Conservation (phyloP, 2,888 invertebrate species). For the Pollenia labialis region DNA sequence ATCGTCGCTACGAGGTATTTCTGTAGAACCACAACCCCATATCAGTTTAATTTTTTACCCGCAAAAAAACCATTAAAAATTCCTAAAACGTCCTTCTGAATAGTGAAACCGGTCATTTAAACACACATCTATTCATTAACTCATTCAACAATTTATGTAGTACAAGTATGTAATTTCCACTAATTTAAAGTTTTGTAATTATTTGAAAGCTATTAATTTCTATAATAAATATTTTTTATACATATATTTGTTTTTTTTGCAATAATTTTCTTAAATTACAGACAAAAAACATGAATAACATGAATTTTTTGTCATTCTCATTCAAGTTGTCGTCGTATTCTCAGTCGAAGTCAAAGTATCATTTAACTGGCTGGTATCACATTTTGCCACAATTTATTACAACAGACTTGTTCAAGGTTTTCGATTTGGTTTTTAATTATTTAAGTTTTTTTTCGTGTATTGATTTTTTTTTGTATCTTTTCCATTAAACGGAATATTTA, state of each 20-base stretch:
- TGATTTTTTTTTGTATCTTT: background rate
- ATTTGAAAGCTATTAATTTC: conserved; percentile 59
- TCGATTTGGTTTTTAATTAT: conserved; percentile 44
- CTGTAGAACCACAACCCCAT: too few species aligned
- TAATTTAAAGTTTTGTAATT: conserved; percentile 64
- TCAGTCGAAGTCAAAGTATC: background rate
- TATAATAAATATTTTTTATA: conserved; percentile 34
- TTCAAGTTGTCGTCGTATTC: conserved; percentile 24
- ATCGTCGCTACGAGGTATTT: too few species aligned
- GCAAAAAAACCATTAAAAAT: background rate
- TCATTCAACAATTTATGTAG: background rate
- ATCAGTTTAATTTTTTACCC: background rate
- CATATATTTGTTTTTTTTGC: conserved; percentile 8
- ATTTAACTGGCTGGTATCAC: conserved; percentile 46
- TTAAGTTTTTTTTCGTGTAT: conserved; percentile 19
- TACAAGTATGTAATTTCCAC: conserved; percentile 49
- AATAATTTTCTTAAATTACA: conserved; percentile 54
- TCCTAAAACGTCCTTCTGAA: conserved; percentile 36
- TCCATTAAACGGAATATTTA: conserved; percentile 45
- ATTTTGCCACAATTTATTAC: conserved; percentile 59
- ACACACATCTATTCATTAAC: conserved; percentile 18
- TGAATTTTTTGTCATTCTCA: conserved; percentile 53
- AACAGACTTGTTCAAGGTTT: conserved; percentile 58
- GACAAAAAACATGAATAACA: conserved; percentile 61
- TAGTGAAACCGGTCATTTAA: conserved; percentile 41